Conservation (phyloP, 1,140 invertebrate species). For the Ceratitis capitata region DNA sequence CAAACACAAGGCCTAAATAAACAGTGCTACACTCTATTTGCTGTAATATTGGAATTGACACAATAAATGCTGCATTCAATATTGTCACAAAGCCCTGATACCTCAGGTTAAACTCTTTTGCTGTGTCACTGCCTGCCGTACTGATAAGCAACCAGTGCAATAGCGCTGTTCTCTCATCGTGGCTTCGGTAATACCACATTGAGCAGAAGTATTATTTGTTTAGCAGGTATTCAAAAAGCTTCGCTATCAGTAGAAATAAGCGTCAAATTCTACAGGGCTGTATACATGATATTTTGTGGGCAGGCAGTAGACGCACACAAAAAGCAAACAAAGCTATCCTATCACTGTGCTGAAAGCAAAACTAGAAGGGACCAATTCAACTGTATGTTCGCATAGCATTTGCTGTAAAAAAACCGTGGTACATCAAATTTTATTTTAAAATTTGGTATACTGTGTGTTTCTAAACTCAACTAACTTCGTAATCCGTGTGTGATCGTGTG, state of each 20-base stretch:
- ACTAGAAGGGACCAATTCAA: neutral
- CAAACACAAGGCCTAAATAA: neutral
- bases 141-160: neutral
- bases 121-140: constrained; percentile 7
- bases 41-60: neutral
- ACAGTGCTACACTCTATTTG: neutral
- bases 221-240: neutral
- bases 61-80: constrained; percentile 21
- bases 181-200: neutral
- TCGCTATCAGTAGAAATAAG: neutral
- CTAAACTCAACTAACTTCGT: neutral
- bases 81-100: neutral
- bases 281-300: neutral
- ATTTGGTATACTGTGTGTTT: neutral
- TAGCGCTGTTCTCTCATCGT: neutral
- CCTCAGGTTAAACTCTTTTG: neutral
- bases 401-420: neutral
- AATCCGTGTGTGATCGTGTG: neutral
- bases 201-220: neutral
- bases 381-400: neutral
- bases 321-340: neutral
- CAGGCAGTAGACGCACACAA: constrained; percentile 31
- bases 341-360: neutral
- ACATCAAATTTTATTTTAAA: neutral
- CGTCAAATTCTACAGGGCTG: neutral